These are phyloP conservation scores for Agapornis canus DNA, from an alignment of 2,797 vertebrate genomes.

Conservation along the genomic window DNA sequence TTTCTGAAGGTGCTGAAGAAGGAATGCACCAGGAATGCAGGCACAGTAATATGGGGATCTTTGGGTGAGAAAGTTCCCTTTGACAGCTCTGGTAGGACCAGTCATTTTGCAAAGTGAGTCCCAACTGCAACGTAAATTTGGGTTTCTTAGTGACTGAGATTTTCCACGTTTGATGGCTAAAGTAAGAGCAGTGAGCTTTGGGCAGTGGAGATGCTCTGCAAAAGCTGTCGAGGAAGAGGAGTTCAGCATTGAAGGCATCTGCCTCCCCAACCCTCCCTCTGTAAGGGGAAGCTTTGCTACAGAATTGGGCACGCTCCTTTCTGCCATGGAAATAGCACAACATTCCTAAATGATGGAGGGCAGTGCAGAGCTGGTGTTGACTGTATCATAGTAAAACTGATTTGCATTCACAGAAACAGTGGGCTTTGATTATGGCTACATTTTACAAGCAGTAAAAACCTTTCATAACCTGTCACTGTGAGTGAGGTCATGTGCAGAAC, in stretches of 20 bases:
- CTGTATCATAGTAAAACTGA: background rate
- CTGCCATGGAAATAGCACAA: background rate
- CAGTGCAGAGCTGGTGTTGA: background rate
- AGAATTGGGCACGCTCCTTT: background rate
- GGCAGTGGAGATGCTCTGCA: background rate
- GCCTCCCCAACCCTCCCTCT: background rate
- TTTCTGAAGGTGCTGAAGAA: background rate
- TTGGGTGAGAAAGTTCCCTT: background rate
- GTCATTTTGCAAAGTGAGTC: background rate
- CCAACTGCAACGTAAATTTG: background rate
- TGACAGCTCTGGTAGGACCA: background rate
- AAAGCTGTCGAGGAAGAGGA: background rate
- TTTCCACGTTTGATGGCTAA: background rate
- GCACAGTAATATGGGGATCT: background rate
- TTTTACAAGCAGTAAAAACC: background rate
- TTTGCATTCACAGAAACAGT: background rate
- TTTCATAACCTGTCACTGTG: background rate
- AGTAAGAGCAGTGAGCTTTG: background rate
- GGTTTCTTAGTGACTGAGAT: background rate
- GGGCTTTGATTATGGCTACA: background rate
- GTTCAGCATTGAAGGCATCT: background rate
- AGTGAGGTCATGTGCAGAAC: background rate
- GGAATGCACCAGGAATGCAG: background rate
- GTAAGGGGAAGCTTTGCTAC: background rate
- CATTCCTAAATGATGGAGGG: background rate